These are phyloP conservation scores for Drosophila neutralis DNA, from an alignment of 2,888 invertebrate species.

Conservation along the genomic window DNA sequence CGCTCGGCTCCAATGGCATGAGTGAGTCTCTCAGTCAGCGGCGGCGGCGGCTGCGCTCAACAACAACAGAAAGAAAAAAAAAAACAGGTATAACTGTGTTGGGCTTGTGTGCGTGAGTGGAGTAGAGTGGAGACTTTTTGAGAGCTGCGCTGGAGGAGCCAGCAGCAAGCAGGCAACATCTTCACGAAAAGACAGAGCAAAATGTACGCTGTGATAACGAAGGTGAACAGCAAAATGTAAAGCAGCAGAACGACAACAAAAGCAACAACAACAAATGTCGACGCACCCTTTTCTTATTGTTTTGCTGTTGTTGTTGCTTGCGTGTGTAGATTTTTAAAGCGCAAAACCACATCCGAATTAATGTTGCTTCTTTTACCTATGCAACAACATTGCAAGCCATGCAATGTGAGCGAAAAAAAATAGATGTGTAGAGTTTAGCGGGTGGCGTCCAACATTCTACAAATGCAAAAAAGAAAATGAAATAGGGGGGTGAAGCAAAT, in stretches of 20 bases:
- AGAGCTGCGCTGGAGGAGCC: constrained; percentile 50
- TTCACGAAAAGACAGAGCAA: constrained; percentile 64
- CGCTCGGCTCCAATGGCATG: constrained; percentile 56
- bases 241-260: constrained; percentile 53
- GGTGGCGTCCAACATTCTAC: constrained; percentile 45
- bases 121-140: constrained; percentile 63
- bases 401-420: constrained; percentile 27
- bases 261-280: constrained; percentile 60
- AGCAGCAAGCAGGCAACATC: constrained; percentile 50
- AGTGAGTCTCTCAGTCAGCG: constrained; percentile 41
- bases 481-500: constrained; percentile 30
- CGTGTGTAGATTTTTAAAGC: constrained; percentile 54
- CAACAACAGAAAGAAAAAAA: constrained; percentile 49
- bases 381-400: constrained; percentile 25
- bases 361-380: constrained; percentile 43
- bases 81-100: constrained; percentile 68
- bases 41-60: constrained; percentile 49
- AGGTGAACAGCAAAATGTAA: constrained; percentile 75
- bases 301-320: constrained; percentile 33
- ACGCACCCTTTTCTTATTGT: constrained; percentile 75
- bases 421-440: constrained; percentile 38
- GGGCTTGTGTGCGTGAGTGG: constrained; percentile 38
- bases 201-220: constrained; percentile 71
- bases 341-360: constrained; percentile 77
- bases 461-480: constrained; percentile 18